Base-by-base conservation (phyloP, 1,140 invertebrate genomes). In the Limonius californicus region DNA sequence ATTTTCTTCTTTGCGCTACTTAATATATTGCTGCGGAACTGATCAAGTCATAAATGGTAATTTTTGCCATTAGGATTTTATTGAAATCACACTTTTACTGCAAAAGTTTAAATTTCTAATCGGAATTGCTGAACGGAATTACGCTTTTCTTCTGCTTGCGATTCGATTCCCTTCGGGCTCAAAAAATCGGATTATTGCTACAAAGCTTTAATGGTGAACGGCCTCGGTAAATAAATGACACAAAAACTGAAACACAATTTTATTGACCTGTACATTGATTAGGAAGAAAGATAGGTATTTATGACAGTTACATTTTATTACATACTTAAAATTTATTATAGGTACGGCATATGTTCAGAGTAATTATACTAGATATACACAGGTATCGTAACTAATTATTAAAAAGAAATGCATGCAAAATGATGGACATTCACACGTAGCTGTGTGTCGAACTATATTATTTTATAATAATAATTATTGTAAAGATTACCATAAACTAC, bases 21-120 rank as follows among this genome's bases (percentile, higher is more conserved):
- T 50, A 50, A 50, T 50, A 50, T 14, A 50, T 50, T 50, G 14
- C 45, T 54, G 50, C 54, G 21, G 56, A 62, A 61, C 59, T 62
- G 55, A 65, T 65, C 59, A 53, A 62, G 43, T 61, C 63, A 57
- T 65, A 64, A 64, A 61, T 64, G 63, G 47, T 61, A 65, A 65
- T 65, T 62, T 65, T 62, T 43, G 21, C 23, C 21, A 47, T 59
- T 50, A 57, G 1, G 43, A 3, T 43, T 57, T 57, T 43, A 57
- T 18, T 18, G 23, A 27, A 27, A 27, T 27, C 23, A 27, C 23
- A 27, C 9, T 27, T 27, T 27, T 27, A 27, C 9, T 3, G 23
- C 3, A 45, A 12, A 45, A 18, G 42, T 45, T 15, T 18, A 18
- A 45, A 45, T 18, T 45, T 14, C 32, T 9, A 39, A 9, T 39